These are phyloP conservation scores for Cylas formicarius DNA, from an alignment of 1,140 invertebrate species.

Conservation along the genomic window DNA sequence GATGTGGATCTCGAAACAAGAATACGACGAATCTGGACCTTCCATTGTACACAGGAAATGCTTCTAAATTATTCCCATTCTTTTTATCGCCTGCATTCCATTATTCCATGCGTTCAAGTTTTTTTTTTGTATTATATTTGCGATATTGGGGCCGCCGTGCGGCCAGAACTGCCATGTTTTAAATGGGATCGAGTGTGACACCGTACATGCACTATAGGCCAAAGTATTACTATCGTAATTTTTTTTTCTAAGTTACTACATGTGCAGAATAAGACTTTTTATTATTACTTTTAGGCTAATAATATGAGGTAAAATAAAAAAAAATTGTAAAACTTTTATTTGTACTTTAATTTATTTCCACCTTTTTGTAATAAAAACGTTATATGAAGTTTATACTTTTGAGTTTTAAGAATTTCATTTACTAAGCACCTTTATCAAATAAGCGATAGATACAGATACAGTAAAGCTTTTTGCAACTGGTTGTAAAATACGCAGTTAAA, in stretches of 20 bases:
- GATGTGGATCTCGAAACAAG: slow-evolving; percentile 89
- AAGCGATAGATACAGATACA: neutral
- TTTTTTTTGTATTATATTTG: slow-evolving; percentile 26
- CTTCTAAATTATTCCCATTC: slow-evolving; percentile 63
- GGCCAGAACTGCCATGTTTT: slow-evolving; percentile 34
- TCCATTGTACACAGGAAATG: slow-evolving; percentile 90
- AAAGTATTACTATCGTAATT: slow-evolving; percentile 39
- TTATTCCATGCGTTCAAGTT: slow-evolving; percentile 18
- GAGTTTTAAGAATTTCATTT: neutral
- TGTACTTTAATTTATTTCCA: slow-evolving; percentile 26
- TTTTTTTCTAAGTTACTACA: slow-evolving; percentile 39
- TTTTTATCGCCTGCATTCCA: slow-evolving; percentile 24
- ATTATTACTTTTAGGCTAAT: slow-evolving; percentile 36
- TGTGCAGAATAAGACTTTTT: slow-evolving; percentile 37
- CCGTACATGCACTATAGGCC: slow-evolving; percentile 37
- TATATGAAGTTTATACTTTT: slow-evolving; percentile 1
- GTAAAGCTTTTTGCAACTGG: too few relatives aligned
- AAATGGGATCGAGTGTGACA: slow-evolving; percentile 20
- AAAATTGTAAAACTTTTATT: slow-evolving; percentile 28
- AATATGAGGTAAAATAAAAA: slow-evolving; percentile 35
- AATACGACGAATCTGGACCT: slow-evolving; percentile 89
- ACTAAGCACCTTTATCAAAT: neutral
- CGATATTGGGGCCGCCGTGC: slow-evolving; percentile 15
- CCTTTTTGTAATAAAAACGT: slow-evolving; percentile 21
- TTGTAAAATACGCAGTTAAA: too few relatives aligned